Evolutionary conservation across 2,113 vertebrate genomes (phyloP).

Genomic region (Callospermophilus lateralis): DNA sequence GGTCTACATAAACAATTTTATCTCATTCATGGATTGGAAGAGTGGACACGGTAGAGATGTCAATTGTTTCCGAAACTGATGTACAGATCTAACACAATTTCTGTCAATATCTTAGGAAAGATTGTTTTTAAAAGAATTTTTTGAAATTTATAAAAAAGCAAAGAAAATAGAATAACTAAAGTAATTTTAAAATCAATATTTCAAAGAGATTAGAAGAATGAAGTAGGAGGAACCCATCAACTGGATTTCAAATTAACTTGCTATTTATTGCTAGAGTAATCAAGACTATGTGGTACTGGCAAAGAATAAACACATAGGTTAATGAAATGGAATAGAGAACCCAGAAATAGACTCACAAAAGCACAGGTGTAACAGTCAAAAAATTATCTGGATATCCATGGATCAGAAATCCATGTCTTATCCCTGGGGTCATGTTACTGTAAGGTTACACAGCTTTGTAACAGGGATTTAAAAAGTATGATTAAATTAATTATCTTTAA

Average conservation of each 20-base stretch:
- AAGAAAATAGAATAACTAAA: background rate
- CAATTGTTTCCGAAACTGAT: background rate
- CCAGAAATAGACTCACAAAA: background rate
- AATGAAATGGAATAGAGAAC: background rate
- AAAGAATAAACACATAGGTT: background rate
- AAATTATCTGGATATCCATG: background rate
- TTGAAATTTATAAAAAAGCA: background rate
- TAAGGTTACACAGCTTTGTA: background rate
- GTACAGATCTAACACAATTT: background rate
- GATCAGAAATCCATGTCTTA: background rate
- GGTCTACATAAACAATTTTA: background rate
- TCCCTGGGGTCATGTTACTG: background rate
- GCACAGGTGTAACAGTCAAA: background rate
- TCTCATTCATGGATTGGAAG: background rate
- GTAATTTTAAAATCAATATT: slow-evolving; percentile 20
- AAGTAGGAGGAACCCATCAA: background rate
- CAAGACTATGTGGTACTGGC: background rate
- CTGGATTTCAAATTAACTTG: background rate
- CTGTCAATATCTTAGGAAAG: background rate
- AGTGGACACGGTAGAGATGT: background rate
- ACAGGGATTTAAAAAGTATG: background rate
- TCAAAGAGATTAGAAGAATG: background rate
- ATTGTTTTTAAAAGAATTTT: background rate
- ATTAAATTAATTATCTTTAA: background rate
- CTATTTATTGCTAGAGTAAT: background rate